Percentiles rank a stretch among this genome's conserved stretches.
These are phyloP conservation scores for Malachius bipustulatus DNA, from an alignment of 2,888 invertebrate species.

Conservation along the genomic window DNA sequence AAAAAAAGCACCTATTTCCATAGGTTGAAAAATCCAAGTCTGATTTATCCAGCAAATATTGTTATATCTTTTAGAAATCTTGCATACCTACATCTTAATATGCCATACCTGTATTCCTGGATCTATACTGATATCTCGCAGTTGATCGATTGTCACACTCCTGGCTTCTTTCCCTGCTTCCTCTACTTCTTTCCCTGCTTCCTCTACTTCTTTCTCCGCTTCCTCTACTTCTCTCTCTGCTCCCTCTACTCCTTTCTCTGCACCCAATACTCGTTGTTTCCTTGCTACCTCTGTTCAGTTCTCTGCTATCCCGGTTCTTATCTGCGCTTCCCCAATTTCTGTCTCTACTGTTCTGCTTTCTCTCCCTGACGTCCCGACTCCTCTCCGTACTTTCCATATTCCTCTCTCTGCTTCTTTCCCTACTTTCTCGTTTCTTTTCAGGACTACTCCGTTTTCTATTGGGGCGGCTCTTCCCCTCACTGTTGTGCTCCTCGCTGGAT, in stretches of 20 bases:
- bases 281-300: background rate
- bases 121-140: no score
- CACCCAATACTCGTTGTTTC: background rate
- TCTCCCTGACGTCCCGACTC: conserved; percentile 14
- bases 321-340: conserved; percentile 5
- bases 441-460: conserved; percentile 16
- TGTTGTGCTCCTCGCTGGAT: conserved; percentile 14
- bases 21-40: no score
- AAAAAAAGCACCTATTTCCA: no score
- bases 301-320: conserved; percentile 5
- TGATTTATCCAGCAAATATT: no score
- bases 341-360: conserved; percentile 14
- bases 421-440: conserved; percentile 19
- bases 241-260: conserved; percentile 18
- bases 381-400: conserved; percentile 10
- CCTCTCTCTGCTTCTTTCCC: conserved; percentile 15
- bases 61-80: no score
- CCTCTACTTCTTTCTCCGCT: conserved; percentile 13
- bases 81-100: no score
- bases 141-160: no score
- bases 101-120: no score
- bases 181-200: conserved; percentile 22
- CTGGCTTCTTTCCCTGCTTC: conserved; percentile 25
- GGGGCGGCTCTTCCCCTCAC: background rate
- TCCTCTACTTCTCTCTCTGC: conserved; percentile 20